Percentiles rank a stretch among this genome's conserved stretches.
Evolutionary conservation across 2,888 invertebrate species (phyloP).

Genomic region (Acleris laterana): DNA sequence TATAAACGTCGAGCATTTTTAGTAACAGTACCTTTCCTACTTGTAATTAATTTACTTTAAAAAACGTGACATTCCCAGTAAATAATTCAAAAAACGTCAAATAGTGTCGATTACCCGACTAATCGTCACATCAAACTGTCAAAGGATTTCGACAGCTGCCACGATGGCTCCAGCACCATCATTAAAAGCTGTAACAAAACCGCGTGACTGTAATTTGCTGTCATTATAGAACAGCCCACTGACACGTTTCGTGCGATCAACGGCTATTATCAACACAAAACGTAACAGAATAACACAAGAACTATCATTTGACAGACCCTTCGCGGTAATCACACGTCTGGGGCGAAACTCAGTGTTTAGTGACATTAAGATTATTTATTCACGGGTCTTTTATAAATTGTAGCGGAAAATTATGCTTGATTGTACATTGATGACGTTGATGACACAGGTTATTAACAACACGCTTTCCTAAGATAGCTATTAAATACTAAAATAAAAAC

Average conservation of each 20-base stretch:
- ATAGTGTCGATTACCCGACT: background rate
- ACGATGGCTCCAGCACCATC: conserved; percentile 41
- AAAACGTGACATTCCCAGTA: background rate
- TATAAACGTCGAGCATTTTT: background rate
- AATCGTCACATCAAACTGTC: conserved; percentile 27
- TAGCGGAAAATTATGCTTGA: background rate
- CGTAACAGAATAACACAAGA: conserved; percentile 41
- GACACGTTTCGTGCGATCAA: conserved; percentile 60
- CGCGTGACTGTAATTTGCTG: conserved; percentile 53
- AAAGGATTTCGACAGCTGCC: conserved; percentile 44
- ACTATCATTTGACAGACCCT: conserved; percentile 35
- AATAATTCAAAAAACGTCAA: conserved; percentile 6
- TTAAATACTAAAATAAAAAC: too few relatives aligned
- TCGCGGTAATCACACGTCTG: conserved; percentile 22
- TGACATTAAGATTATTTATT: conserved; percentile 28
- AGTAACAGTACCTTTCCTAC: background rate
- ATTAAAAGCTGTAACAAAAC: conserved; percentile 51
- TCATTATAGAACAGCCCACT: conserved; percentile 54
- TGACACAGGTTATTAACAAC: background rate
- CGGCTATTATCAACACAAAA: conserved; percentile 50
- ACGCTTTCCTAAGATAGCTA: too few relatives aligned
- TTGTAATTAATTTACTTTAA: background rate
- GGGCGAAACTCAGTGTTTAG: conserved; percentile 19
- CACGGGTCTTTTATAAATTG: conserved; percentile 16
- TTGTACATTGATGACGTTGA: background rate